A percentile compares a stretch with the other conserved stretches of the same genome.
phyloP scores from a whole-genome alignment of 2,888 invertebrate species.

The Siphlonurus alternatus region DNA sequence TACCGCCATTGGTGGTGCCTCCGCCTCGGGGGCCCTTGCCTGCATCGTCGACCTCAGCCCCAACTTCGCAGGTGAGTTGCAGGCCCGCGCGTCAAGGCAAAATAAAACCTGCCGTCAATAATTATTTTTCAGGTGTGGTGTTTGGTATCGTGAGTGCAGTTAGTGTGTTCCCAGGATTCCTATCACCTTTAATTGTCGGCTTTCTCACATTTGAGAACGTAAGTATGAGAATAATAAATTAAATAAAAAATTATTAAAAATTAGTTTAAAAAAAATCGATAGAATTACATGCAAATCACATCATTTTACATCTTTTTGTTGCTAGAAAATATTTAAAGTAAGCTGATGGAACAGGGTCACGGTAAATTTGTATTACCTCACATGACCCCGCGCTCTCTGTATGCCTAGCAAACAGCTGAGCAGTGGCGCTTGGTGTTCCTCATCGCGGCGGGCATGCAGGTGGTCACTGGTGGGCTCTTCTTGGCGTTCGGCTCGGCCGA shows the following conservation, averaged over 20 bases:
- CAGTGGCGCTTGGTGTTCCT: constrained; percentile 6
- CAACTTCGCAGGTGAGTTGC: constrained; percentile 21
- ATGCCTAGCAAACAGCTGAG: constrained; percentile 3
- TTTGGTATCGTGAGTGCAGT: constrained; percentile 43
- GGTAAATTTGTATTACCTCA: too few relatives aligned
- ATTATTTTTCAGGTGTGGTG: constrained; percentile 31
- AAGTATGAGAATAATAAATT: constrained; percentile 25
- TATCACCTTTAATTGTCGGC: constrained; percentile 44
- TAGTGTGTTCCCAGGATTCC: constrained; percentile 38
- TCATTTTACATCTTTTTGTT: too few relatives aligned
- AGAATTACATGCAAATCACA: too few relatives aligned
- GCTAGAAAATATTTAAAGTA: too few relatives aligned
- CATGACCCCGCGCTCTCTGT: too few relatives aligned
- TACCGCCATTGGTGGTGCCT: constrained; percentile 44
- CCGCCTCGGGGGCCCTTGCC: constrained; percentile 46
- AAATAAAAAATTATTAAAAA: background rate
- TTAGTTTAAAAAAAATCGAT: too few relatives aligned
- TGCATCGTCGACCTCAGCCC: constrained; percentile 46
- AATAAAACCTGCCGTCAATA: background rate
- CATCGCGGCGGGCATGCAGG: constrained; percentile 1
- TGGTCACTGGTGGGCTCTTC: background rate
- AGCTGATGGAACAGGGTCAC: too few relatives aligned
- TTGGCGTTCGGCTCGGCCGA: constrained; percentile 3
- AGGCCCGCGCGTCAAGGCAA: background rate
- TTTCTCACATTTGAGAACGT: constrained; percentile 43